Conservation (phyloP, 2,113 vertebrate species). For the Gorilla gorilla region DNA sequence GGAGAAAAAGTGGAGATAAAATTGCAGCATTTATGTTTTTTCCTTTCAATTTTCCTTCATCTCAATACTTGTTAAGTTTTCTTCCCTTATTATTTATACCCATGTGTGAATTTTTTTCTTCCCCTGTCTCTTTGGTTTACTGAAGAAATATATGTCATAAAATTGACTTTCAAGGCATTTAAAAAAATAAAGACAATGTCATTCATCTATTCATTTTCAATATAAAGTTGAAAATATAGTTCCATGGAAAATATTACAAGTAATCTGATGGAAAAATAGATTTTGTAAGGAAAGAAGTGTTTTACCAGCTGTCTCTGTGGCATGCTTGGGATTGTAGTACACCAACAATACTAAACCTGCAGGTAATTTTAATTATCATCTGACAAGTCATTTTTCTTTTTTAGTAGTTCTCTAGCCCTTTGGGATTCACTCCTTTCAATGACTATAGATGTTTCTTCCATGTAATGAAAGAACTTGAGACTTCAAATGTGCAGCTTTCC, state of each 20-base stretch:
- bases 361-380: slow-evolving; percentile 65
- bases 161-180: slow-evolving; percentile 24
- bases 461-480: slow-evolving; percentile 1
- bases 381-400: slow-evolving; percentile 57
- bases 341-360: not conserved
- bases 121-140: not conserved
- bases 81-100: slow-evolving; percentile 44
- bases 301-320: not conserved
- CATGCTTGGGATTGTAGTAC: not conserved
- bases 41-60: slow-evolving; percentile 45
- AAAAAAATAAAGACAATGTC: slow-evolving; percentile 41
- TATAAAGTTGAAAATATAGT: not conserved
- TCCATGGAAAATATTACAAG: slow-evolving; percentile 42
- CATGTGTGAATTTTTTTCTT: not conserved
- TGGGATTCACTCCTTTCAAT: not conserved
- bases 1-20: slow-evolving; percentile 50
- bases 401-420: slow-evolving; percentile 35
- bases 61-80: slow-evolving; percentile 38
- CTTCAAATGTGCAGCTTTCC: not conserved
- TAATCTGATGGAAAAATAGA: slow-evolving; percentile 37
- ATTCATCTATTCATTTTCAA: slow-evolving; percentile 32
- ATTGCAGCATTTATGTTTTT: slow-evolving; percentile 45
- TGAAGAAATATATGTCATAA: not conserved
- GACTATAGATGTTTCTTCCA: not conserved
- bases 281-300: not conserved